Conservation (phyloP, 2,113 vertebrate genomes). For the Microcebus tavaratra region DNA sequence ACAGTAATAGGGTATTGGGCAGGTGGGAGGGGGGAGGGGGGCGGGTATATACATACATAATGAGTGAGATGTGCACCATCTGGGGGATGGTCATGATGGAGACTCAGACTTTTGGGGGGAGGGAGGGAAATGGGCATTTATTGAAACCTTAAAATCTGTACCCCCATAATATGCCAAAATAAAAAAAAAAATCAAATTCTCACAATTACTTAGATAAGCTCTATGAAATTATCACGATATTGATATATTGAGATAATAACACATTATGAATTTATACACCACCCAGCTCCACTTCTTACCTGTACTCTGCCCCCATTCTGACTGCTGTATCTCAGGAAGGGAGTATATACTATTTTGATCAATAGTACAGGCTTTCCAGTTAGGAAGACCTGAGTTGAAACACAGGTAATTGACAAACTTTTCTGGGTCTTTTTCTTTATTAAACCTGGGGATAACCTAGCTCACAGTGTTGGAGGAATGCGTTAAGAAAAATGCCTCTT, state of each 20-base stretch:
- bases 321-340: background rate
- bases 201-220: background rate
- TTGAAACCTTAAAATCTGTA: too few species aligned
- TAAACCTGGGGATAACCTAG: background rate
- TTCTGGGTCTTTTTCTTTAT: background rate
- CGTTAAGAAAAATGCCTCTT: background rate
- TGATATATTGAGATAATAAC: background rate
- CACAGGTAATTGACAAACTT: background rate
- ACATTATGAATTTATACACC: background rate
- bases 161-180: too few species aligned
- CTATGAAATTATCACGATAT: background rate
- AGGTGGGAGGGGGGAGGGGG: too few species aligned
- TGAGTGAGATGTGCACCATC: too few species aligned
- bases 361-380: background rate
- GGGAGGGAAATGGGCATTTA: too few species aligned
- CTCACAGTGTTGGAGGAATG: background rate
- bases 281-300: background rate
- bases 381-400: background rate
- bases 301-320: background rate
- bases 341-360: background rate
- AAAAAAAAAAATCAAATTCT: slow-evolving; percentile 39
- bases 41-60: too few species aligned
- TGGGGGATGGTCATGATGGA: too few species aligned
- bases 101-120: too few species aligned
- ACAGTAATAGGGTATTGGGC: too few species aligned